A percentile compares a stretch with the other conserved stretches of the same genome.
Conservation (phyloP, 2,797 vertebrate genomes). For the Spinibarbus caldwelli region DNA sequence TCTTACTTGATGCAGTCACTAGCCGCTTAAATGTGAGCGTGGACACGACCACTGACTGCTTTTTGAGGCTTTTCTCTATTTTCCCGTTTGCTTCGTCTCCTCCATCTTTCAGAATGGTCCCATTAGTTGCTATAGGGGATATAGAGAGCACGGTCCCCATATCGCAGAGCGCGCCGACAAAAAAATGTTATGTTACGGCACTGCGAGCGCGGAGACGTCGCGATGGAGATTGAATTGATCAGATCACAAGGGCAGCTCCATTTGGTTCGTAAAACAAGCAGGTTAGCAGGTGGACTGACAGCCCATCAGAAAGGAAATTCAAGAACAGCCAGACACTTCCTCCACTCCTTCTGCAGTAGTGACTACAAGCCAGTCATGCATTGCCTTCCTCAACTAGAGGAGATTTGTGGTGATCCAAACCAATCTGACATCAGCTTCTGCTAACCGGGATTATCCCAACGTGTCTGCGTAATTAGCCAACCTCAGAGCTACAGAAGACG, state of each 20-base stretch:
- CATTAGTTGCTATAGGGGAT: slow-evolving; percentile 80
- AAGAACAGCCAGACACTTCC: slow-evolving; percentile 20
- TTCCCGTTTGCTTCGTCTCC: slow-evolving; percentile 70
- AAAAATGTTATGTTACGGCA: background rate
- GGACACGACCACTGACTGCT: slow-evolving; percentile 87
- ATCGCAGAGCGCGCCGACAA: slow-evolving; percentile 50
- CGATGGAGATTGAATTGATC: background rate
- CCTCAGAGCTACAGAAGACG: slow-evolving; percentile 46
- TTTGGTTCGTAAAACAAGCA: background rate
- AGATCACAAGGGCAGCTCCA: slow-evolving; percentile 21
- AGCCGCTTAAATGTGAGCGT: slow-evolving; percentile 90
- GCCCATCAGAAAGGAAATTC: slow-evolving; percentile 47
- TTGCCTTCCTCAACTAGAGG: slow-evolving; percentile 1
- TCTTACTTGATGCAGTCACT: slow-evolving; percentile 87
- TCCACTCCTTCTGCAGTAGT: slow-evolving; percentile 14
- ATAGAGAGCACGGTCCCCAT: slow-evolving; percentile 97
- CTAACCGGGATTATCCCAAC: slow-evolving; percentile 65
- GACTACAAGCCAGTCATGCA: slow-evolving; percentile 4
- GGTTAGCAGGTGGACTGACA: background rate
- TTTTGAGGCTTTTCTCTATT: slow-evolving; percentile 86
- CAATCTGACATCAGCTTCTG: slow-evolving; percentile 35
- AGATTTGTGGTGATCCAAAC: slow-evolving; percentile 33
- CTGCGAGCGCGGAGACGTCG: slow-evolving; percentile 20
- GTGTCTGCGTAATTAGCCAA: slow-evolving; percentile 60
- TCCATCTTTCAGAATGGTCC: slow-evolving; percentile 51